A percentile compares a stretch with the other conserved stretches of the same genome.
These are phyloP conservation scores for Monopis laevigella DNA, from an alignment of 2,888 invertebrate genomes.

Conservation along the genomic window DNA sequence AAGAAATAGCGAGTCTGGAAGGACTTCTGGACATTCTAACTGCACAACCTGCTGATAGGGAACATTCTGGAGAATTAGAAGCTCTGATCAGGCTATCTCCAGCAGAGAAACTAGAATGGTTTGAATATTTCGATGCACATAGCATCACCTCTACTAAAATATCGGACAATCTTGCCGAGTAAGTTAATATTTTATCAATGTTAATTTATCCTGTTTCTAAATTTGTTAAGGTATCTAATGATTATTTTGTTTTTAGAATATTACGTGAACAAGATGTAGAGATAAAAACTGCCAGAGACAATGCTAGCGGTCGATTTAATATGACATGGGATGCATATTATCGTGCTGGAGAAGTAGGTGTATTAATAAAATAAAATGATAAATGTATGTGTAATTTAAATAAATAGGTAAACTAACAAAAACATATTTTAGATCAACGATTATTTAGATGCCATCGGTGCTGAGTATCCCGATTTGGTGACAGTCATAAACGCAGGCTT, in stretches of 20 bases:
- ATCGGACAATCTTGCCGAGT: slow-evolving; percentile 10
- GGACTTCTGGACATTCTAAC: slow-evolving; percentile 2
- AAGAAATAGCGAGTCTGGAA: background rate
- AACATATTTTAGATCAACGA: slow-evolving; percentile 55
- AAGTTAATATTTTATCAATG: too few species aligned
- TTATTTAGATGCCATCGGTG: slow-evolving; percentile 45
- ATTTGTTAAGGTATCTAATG: too few species aligned
- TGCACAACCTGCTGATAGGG: background rate
- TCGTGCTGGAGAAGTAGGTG: slow-evolving; percentile 38
- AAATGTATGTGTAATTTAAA: too few species aligned
- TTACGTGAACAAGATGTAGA: slow-evolving; percentile 40
- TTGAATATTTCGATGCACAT: background rate
- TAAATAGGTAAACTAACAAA: too few species aligned
- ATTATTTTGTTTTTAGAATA: slow-evolving; percentile 31
- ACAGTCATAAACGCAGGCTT: slow-evolving; percentile 64
- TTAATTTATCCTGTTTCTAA: too few species aligned
- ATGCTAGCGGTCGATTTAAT: slow-evolving; percentile 28
- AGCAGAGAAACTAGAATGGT: slow-evolving; percentile 4
- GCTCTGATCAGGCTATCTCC: slow-evolving; percentile 8
- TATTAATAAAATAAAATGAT: too few species aligned
- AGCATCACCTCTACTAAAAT: background rate
- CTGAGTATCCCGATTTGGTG: slow-evolving; percentile 50
- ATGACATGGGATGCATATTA: slow-evolving; percentile 50
- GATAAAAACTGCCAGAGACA: slow-evolving; percentile 25
- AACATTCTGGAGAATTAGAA: background rate